Evolutionary conservation across 2,888 invertebrate species (phyloP).

Genomic region (Apeira syringaria): DNA sequence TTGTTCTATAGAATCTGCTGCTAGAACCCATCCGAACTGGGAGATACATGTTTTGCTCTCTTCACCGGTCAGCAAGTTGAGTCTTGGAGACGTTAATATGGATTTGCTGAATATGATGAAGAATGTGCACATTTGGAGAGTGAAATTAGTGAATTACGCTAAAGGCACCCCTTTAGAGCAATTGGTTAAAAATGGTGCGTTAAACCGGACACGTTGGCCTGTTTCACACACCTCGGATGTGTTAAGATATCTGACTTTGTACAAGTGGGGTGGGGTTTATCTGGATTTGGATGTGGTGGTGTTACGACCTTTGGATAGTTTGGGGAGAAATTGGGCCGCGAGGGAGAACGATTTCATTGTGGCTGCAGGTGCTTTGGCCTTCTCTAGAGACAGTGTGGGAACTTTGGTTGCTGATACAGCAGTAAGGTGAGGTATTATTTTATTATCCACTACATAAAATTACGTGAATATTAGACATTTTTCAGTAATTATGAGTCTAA

Average conservation of each 20-base stretch:
- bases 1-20: conserved; percentile 38
- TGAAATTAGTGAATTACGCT: conserved; percentile 55
- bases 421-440: conserved; percentile 42
- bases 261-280: conserved; percentile 91
- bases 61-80: conserved; percentile 27
- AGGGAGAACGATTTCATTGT: conserved; percentile 84
- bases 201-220: conserved; percentile 77
- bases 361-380: conserved; percentile 87
- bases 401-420: conserved; percentile 36
- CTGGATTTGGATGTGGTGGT: conserved; percentile 90
- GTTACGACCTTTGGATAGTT: conserved; percentile 79
- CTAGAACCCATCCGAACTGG: conserved; percentile 36
- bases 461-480: too few relatives aligned
- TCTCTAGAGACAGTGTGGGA: conserved; percentile 54
- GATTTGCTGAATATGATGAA: conserved; percentile 48
- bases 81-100: conserved; percentile 12
- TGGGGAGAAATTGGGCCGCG: conserved; percentile 85
- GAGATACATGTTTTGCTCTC: conserved; percentile 70
- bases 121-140: conserved; percentile 79
- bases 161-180: conserved; percentile 77
- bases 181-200: conserved; percentile 72
- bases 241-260: conserved; percentile 85
- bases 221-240: conserved; percentile 86
- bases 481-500: too few relatives aligned
- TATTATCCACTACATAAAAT: too few relatives aligned